Base-by-base conservation (phyloP, 2,797 vertebrate genomes). In the Selene dorsalis region DNA sequence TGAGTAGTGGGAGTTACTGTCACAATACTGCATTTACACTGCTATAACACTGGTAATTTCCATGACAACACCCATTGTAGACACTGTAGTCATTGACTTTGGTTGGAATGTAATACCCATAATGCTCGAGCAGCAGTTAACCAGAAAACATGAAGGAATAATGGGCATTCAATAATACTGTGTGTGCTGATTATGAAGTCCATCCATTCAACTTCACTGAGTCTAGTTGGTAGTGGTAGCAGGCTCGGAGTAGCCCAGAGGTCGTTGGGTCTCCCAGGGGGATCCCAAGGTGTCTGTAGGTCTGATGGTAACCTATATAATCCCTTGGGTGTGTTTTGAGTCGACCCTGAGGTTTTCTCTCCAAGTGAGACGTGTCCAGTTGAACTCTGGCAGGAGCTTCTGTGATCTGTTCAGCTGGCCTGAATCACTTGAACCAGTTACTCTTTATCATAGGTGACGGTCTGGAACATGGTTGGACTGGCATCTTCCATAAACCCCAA, bases 1-100 rank as follows among this genome's bases (percentile, higher is more conserved):
- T 26, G 6, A 48, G 32, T 48, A 76, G 24, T 64, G 14, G 35
- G 17, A 53, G 69, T 24, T 70, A n/a, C 58, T 53, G 48, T 50
- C 41, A 58, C 18, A 20, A 4, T 17, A 12, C 32, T 43, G 17
- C 3, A 28, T 62, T 35, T 48, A 60, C 11, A 16, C 38, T 30
- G 17, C 63, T 20, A 10, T 47, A 50, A 39, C 48, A 18, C 11
- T 17, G 22, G 38, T 14, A 1, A 28, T 4, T 18, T 48, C 13
- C 13, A 50, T 50, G 8, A 74, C 6, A 64, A 12, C 68, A 39
- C 22, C 30, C 43, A 28, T 3, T 10, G 38, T 2, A 32, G 39
- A 45, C 41, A 47, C 13, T 32, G 5, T 8, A 50, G 16, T 16
- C 47, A 24, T 2, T 8, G 16, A 66, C 32, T 17, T 52, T 53